Base-by-base conservation (phyloP, 2,113 vertebrate species). In the Sprattus sprattus region DNA sequence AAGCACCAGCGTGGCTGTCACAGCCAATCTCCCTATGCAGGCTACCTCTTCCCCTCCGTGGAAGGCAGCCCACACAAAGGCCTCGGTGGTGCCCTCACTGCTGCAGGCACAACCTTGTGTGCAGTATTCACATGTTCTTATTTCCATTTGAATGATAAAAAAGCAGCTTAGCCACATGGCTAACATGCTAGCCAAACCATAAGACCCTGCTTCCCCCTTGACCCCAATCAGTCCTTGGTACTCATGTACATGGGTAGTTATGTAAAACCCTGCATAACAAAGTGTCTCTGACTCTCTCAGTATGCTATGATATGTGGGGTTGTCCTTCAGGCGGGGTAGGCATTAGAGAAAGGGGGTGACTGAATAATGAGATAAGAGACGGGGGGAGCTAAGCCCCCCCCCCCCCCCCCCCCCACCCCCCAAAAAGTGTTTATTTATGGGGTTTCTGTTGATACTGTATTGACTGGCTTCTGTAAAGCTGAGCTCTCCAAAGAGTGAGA, bases 401-500 rank as follows among this genome's bases (percentile, higher is more conserved):
- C 67, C 64, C 64, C 67, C 64, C 64, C 64, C n/a, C 64, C 64
- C 8, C n/a, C n/a, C n/a, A n/a, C n/a, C n/a, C n/a, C n/a, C n/a
- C n/a, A 75, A 85, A 86, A 81, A 15, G 52, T 32, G 49, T 83
- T 83, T 85, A 83, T 86, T 86, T 81, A 86, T 86, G 85, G 81
- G 45, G 60, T 49, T 71, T 75, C 57, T 81, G 8, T 86, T 28
- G 11, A 81, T 47, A 75, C 13, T 84, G 49, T 82, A 84, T 84
- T 83, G 84, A 82, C 87, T 85, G 84, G 60, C 81, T 22, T 71
- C 49, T 81, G 47, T 25, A 39, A 39, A 39, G 28, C 67, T 11
- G 67, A 75, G 25, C 67, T 32, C 39, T 39, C 39, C 39, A 39
- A 39, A 39, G 39, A 39, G 39, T 39, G 39, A 39, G 39, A 39